Evolutionary conservation across 2,888 invertebrate genomes (phyloP).

Genomic region (Lepas anatifera): DNA sequence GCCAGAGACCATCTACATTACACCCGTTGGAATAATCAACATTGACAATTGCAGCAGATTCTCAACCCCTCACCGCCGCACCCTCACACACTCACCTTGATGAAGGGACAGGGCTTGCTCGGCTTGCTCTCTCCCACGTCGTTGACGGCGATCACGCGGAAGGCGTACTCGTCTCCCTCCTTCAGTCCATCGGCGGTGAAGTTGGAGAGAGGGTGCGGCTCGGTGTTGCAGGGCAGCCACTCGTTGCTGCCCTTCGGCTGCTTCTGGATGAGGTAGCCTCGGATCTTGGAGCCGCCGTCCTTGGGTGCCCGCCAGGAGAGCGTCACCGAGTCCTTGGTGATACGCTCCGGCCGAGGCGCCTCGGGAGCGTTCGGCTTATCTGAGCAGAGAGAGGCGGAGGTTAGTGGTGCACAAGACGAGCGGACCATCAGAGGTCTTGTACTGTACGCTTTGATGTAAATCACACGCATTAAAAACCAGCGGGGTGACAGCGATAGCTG

Average conservation of each 20-base stretch:
- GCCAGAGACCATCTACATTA: too few species aligned
- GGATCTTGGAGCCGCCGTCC: conserved; percentile 80
- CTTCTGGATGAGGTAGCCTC: conserved; percentile 82
- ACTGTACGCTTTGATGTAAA: too few species aligned
- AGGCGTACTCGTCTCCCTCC: conserved; percentile 88
- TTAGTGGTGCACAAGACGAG: too few species aligned
- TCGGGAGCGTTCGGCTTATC: conserved; percentile 79
- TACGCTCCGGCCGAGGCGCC: conserved; percentile 77
- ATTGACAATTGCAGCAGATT: too few species aligned
- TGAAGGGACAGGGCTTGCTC: conserved; percentile 23
- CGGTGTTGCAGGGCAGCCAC: conserved; percentile 72
- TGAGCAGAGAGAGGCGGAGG: conserved; percentile 27
- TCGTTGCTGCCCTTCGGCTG: conserved; percentile 63
- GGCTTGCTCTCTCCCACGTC: conserved; percentile 41
- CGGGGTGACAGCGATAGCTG: too few species aligned
- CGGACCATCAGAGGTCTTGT: too few species aligned
- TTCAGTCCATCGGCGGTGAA: conserved; percentile 74
- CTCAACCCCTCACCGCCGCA: too few species aligned
- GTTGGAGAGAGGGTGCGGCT: conserved; percentile 59
- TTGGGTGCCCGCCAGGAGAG: conserved; percentile 81
- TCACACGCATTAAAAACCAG: too few species aligned
- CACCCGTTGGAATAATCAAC: too few species aligned
- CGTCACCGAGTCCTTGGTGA: conserved; percentile 80
- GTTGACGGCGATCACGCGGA: conserved; percentile 86
- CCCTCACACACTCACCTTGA: conserved; percentile 17